Conservation (phyloP, 2,113 vertebrate species). For the Zosterops borbonicus region DNA sequence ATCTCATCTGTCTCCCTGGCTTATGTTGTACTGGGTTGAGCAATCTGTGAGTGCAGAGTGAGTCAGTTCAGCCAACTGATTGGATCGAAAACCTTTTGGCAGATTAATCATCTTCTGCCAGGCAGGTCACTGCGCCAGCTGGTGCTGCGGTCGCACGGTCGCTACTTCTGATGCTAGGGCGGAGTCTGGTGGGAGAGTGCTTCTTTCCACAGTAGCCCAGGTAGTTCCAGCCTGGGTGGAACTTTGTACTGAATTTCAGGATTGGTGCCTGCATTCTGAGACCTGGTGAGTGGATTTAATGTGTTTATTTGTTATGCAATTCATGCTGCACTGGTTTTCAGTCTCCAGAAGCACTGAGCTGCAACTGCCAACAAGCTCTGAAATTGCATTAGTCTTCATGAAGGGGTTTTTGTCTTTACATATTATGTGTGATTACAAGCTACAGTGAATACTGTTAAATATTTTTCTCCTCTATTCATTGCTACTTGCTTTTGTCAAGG, state of each 20-base stretch:
- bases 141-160: rapidly evolving
- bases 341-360: not conserved
- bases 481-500: not conserved
- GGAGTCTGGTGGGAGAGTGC: not conserved
- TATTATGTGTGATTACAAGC: not conserved
- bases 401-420: not conserved
- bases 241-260: not conserved
- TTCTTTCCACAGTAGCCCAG: not conserved
- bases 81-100: not conserved
- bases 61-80: constrained; percentile 7
- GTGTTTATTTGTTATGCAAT: not conserved
- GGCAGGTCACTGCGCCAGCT: not conserved
- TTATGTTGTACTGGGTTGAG: not conserved
- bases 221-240: not conserved
- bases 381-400: not conserved
- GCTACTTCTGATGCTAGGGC: not conserved
- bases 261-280: not conserved
- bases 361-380: not conserved
- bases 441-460: not conserved
- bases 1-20: not conserved
- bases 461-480: not conserved
- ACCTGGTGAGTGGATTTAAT: not conserved
- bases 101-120: not conserved
- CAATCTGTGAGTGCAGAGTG: not conserved
- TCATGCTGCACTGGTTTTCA: not conserved